Evolutionary conservation across 2,113 vertebrate species (phyloP), one percentile per base, ranked within the genome.

Genomic region (Oophaga pumilio): DNA sequence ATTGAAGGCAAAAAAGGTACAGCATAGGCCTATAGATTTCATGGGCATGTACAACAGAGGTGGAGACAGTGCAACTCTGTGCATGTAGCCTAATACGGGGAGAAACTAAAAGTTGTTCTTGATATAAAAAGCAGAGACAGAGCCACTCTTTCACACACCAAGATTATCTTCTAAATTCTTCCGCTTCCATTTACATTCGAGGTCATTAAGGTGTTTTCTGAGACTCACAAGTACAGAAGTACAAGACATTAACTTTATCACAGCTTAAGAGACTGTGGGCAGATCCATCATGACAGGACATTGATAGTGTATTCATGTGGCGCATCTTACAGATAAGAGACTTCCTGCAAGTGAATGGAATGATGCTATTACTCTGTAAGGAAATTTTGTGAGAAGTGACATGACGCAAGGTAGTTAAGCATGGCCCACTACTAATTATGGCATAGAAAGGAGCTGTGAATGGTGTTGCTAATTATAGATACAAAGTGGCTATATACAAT

Each of bases 301-400:
- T 71, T 28, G 82, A 84, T 84, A 24, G n/a, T 24, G 64, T 69
- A 22, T 83, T 66, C 64, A 64, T 53, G n/a, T 57, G 18, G 24
- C 82, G 49, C 66, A 82, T 82, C 79, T 71, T 71, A 17, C 64
- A 84, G 82, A 84, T 84, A 84, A 84, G 49, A 84, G 15, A 53
- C 81, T 69, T 83, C 64, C 64, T 50, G 81, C 43, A 53, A 56
- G 26, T 33, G 56, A 28, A 59, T 20, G 26, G 9, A 28, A 28
- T 9, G 0, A 13, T 62, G 14, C 53, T 43, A 22, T 81, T 81
- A 43, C 78, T 81, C 20, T 33, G 78, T 81, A 81, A 81, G 78
- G 78, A 33, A 43, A 49, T 33, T 62, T 11, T 49, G 59, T 24
- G 10, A 69, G 66, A 69, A 69, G 26, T n/a, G n/a, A 10, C 26